Evolutionary conservation across 1,140 invertebrate genomes (phyloP).

Genomic region (Planococcus citri): DNA sequence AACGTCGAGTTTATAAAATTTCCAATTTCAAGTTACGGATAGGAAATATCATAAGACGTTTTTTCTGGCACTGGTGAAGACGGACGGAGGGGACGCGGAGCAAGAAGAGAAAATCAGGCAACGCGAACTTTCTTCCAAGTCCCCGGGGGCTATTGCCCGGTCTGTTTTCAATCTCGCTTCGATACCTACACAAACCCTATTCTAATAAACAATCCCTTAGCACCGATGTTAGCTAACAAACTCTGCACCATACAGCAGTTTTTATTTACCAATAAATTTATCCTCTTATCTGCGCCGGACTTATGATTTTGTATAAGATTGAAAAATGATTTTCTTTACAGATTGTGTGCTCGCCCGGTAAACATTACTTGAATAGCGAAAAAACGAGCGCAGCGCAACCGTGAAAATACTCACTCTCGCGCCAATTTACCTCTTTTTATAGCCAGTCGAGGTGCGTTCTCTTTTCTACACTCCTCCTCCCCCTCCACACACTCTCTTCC

Average conservation of each 20-base stretch:
- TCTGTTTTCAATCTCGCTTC: conserved; percentile 14
- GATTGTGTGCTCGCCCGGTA: background rate
- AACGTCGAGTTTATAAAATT: conserved; percentile 14
- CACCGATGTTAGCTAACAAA: conserved; percentile 8
- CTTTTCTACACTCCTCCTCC: no score
- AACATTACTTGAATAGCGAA: background rate
- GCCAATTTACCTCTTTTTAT: no score
- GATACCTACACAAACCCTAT: conserved; percentile 13
- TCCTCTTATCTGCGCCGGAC: background rate
- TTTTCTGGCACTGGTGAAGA: no score
- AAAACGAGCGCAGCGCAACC: background rate
- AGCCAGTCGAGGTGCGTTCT: no score
- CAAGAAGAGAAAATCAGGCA: conserved; percentile 1
- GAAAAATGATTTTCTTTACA: conserved; percentile 8
- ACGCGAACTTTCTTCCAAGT: conserved; percentile 10
- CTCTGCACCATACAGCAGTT: background rate
- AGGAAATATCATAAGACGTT: conserved; percentile 20
- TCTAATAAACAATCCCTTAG: conserved; percentile 17
- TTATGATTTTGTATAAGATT: background rate
- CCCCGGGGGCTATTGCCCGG: conserved; percentile 14
- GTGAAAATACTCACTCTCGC: no score
- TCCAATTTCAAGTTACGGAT: conserved; percentile 17
- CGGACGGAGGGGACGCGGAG: no score
- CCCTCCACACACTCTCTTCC: no score
- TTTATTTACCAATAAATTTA: conserved; percentile 15